A percentile compares a stretch with the other conserved stretches of the same genome.
These are phyloP conservation scores for Popillia japonica DNA, from an alignment of 1,140 invertebrate species.

Conservation along the genomic window DNA sequence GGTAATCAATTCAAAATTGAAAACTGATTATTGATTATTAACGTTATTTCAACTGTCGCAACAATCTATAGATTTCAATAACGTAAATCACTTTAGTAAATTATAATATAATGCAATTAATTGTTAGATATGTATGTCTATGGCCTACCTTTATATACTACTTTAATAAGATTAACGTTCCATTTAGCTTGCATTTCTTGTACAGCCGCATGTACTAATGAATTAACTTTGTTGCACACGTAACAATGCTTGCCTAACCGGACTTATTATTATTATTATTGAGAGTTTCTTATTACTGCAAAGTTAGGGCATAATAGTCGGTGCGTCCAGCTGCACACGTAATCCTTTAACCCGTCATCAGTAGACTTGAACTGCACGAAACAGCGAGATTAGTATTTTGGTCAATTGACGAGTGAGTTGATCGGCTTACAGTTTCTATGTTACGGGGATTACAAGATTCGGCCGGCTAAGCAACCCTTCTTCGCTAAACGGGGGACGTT, in stretches of 20 bases:
- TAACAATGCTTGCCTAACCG: not conserved
- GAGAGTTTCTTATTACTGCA: not conserved
- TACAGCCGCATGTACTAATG: too few relatives aligned
- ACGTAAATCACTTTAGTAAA: too few relatives aligned
- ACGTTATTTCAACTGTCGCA: too few relatives aligned
- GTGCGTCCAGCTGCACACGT: not conserved
- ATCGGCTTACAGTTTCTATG: not conserved
- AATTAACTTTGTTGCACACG: too few relatives aligned
- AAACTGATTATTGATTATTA: too few relatives aligned
- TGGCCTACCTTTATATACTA: too few relatives aligned
- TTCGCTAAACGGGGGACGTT: not conserved
- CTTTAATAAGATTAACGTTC: too few relatives aligned
- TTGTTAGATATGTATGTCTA: too few relatives aligned
- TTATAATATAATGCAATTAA: too few relatives aligned
- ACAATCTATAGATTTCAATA: too few relatives aligned
- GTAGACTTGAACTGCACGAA: not conserved
- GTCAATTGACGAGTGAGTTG: not conserved
- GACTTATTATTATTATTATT: not conserved
- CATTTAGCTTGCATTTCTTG: too few relatives aligned
- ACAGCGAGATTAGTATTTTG: constrained; percentile 11
- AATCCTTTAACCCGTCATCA: constrained; percentile 13
- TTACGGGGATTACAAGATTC: not conserved
- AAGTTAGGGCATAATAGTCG: not conserved
- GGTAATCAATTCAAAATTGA: too few relatives aligned
- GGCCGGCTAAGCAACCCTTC: constrained; percentile 7